A percentile compares a stretch with the other conserved stretches of the same genome.
phyloP scores from a whole-genome alignment of 2,888 invertebrate genomes.

The Timema cristinae region DNA sequence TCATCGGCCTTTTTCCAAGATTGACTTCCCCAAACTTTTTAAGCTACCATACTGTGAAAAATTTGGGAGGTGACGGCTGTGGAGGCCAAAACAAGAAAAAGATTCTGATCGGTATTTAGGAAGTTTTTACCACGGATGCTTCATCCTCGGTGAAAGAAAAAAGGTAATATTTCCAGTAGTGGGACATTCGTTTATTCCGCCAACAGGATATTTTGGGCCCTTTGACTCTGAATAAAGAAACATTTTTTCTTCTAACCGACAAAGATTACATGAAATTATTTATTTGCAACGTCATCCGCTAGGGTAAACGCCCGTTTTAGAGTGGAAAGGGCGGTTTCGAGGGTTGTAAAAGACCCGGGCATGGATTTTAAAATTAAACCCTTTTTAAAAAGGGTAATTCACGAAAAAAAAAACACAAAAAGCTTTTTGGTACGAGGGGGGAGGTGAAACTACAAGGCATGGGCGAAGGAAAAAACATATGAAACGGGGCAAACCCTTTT shows the following conservation, averaged over 20 bases:
- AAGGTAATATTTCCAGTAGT: background rate
- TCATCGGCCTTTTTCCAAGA: background rate
- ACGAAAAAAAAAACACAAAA: background rate
- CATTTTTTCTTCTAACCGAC: background rate
- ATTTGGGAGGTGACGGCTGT: background rate
- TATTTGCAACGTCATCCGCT: background rate
- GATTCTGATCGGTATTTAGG: background rate
- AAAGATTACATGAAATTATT: background rate
- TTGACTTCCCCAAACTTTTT: background rate
- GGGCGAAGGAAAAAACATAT: background rate
- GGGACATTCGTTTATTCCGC: slow-evolving; percentile 3
- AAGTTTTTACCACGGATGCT: background rate
- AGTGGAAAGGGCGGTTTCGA: background rate
- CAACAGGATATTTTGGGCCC: background rate
- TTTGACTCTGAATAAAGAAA: background rate
- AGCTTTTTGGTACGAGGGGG: background rate
- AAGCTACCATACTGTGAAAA: background rate
- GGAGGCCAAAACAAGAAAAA: slow-evolving; percentile 8
- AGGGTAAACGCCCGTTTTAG: background rate
- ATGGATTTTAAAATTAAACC: background rate
- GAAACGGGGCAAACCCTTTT: background rate
- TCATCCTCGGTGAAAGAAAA: background rate
- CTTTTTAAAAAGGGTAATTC: background rate
- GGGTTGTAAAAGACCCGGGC: background rate
- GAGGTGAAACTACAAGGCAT: slow-evolving; percentile 4